phyloP scores from a whole-genome alignment of 2,888 invertebrate genomes.

The Auanema sp. region DNA sequence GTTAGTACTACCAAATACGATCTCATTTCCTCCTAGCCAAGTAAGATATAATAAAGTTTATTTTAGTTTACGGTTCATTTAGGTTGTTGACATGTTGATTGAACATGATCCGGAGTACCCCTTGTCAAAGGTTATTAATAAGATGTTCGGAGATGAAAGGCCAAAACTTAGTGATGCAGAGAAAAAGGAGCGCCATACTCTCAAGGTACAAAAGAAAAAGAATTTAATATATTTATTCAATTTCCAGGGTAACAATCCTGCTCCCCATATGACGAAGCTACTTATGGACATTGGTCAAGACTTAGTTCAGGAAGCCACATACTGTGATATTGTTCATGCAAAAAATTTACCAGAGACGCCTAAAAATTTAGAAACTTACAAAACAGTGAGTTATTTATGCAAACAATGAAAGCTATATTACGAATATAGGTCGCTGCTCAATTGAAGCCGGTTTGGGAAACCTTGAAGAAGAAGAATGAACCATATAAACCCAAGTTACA shows the following conservation, averaged over 20 bases:
- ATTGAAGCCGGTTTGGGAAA: slow-evolving; percentile 61
- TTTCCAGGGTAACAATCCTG: slow-evolving; percentile 27
- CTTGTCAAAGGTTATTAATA: slow-evolving; percentile 48
- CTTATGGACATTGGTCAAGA: slow-evolving; percentile 61
- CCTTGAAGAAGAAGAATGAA: slow-evolving; percentile 52
- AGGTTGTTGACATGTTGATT: slow-evolving; percentile 59
- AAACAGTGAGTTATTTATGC: slow-evolving; percentile 38
- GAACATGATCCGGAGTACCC: slow-evolving; percentile 61
- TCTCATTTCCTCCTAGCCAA: slow-evolving; percentile 61
- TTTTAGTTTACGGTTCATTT: slow-evolving; percentile 6
- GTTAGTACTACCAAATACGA: slow-evolving; percentile 61
- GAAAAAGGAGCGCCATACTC: slow-evolving; percentile 42
- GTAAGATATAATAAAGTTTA: slow-evolving; percentile 15
- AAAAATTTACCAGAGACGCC: slow-evolving; percentile 61
- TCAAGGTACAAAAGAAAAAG: slow-evolving; percentile 33
- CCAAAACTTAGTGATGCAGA: slow-evolving; percentile 56
- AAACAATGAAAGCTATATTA: neutral
- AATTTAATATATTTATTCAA: neutral
- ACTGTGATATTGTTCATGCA: slow-evolving; percentile 62
- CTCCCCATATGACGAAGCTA: slow-evolving; percentile 59
- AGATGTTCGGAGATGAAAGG: slow-evolving; percentile 58
- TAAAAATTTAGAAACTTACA: slow-evolving; percentile 62
- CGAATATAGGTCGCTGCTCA: slow-evolving; percentile 58
- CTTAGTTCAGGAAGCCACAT: slow-evolving; percentile 61
- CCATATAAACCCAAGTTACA: slow-evolving; percentile 50